Base-by-base conservation (phyloP, 2,113 vertebrate genomes). In the Colius striatus region DNA sequence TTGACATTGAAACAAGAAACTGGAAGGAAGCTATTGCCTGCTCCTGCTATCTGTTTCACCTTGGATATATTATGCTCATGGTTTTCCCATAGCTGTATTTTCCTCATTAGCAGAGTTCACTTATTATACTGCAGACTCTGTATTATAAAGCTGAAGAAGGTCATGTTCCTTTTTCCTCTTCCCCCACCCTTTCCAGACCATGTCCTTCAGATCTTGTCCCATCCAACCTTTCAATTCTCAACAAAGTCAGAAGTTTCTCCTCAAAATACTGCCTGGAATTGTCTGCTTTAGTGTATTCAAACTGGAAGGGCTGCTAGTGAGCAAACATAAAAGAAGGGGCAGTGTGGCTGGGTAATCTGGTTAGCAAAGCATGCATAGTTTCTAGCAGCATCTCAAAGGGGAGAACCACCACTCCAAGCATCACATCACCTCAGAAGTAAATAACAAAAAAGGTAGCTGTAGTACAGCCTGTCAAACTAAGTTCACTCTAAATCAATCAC, bases 351-450 rank as follows among this genome's bases (percentile, higher is more conserved):
- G 30, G 27, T 61, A 20, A 68, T 25, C 54, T 51, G 17, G 3
- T 80, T 58, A 85, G 51, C 92, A 88, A 68, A 88, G 61, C 77
- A 81, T 3, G 14, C 27, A 4, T 2, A 47, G 27, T 4, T 17
- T 5, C 58, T 58, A 30, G 55, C 21, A 80, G 25, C 26, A 66
- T 34, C 75, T 45, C 41, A 16, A 2, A 88, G 79, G 70, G 62
- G 16, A 92, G 71, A 84, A 76, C 85, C 83, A 5, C 7, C 38
- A 55, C 62, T 83, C 90, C 83, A 89, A 92, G 68, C 79, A 63
- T 21, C 88, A 13, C 79, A 66, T 72, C 78, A 45, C 58, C 60
- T 53, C 87, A 58, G 76, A 87, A 90, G 38, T 9, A 79, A 91
- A n/a, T 47, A 30, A 50, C 3, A 62, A 50, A 51, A 66, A 29